Percentiles rank a stretch among this genome's conserved stretches.
Conservation (phyloP, 2,888 invertebrate species). For the Notocelia uddmanniana region DNA sequence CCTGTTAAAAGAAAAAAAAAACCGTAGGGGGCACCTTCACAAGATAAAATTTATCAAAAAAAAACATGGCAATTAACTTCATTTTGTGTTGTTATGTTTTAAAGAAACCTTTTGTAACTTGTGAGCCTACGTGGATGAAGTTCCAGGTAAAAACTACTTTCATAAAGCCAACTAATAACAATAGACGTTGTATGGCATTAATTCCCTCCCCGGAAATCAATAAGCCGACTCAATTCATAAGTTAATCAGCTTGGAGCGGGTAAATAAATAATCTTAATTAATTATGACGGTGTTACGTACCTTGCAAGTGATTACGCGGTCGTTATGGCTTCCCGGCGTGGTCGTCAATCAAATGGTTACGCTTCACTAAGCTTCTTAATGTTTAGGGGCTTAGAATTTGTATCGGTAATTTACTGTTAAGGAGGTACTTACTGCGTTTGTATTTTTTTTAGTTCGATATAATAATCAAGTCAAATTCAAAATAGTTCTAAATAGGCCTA, state of each 20-base stretch:
- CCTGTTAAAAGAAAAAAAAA: no score
- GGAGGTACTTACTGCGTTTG: neutral
- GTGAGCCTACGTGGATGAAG: no score
- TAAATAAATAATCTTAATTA: neutral
- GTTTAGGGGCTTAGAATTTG: no score
- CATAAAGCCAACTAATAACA: neutral
- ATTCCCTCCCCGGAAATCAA: neutral
- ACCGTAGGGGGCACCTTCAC: no score
- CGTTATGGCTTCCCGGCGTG: neutral
- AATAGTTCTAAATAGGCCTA: no score
- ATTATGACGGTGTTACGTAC: constrained; percentile 6
- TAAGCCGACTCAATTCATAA: neutral
- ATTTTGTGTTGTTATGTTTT: no score
- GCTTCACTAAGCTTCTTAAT: neutral
- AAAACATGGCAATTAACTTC: no score
- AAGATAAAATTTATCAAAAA: no score
- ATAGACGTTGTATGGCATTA: neutral
- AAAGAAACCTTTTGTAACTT: no score
- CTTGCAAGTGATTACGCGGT: constrained; percentile 12
- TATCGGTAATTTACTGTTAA: neutral
- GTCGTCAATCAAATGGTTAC: constrained; percentile 15
- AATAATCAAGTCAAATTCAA: no score
- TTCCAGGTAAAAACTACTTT: no score
- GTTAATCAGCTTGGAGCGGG: neutral
- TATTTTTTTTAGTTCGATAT: neutral